Conservation (phyloP, 2,797 vertebrate genomes). For the Calcarius lapponicus region DNA sequence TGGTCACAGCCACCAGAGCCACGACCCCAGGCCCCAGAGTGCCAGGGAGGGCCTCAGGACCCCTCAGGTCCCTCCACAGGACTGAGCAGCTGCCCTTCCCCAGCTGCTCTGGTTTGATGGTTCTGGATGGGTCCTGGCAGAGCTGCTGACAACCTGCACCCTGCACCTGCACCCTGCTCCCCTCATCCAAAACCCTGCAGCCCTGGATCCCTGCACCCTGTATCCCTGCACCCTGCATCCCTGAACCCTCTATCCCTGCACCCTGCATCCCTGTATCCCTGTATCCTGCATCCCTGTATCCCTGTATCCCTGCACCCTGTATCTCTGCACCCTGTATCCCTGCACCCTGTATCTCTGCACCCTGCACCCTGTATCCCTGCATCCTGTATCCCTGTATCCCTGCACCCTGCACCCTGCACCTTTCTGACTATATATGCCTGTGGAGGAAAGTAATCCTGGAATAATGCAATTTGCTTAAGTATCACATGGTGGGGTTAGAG, state of each 20-base stretch:
- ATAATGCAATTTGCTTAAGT: not conserved
- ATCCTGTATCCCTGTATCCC: not conserved
- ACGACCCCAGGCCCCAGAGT: too few relatives aligned
- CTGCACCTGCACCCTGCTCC: too few relatives aligned
- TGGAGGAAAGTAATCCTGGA: not conserved
- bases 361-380: not conserved
- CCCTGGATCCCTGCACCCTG: too few relatives aligned
- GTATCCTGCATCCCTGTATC: not conserved
- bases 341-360: too few relatives aligned
- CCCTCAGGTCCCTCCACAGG: rapidly evolving
- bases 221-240: rapidly evolving
- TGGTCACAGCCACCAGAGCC: too few relatives aligned
- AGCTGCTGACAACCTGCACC: not conserved
- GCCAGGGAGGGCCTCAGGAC: too few relatives aligned
- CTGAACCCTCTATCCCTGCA: not conserved
- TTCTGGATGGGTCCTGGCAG: not conserved
- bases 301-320: too few relatives aligned
- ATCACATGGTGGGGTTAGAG: not conserved
- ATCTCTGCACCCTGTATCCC: too few relatives aligned
- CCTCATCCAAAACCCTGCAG: not conserved
- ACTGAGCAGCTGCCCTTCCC: not conserved
- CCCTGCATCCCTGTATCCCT: not conserved
- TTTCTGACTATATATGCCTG: rapidly evolving
- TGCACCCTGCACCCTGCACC: not conserved
- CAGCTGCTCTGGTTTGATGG: not conserved